These are phyloP conservation scores for Syrmaticus mikado DNA, from an alignment of 2,113 vertebrate genomes.

Conservation along the genomic window DNA sequence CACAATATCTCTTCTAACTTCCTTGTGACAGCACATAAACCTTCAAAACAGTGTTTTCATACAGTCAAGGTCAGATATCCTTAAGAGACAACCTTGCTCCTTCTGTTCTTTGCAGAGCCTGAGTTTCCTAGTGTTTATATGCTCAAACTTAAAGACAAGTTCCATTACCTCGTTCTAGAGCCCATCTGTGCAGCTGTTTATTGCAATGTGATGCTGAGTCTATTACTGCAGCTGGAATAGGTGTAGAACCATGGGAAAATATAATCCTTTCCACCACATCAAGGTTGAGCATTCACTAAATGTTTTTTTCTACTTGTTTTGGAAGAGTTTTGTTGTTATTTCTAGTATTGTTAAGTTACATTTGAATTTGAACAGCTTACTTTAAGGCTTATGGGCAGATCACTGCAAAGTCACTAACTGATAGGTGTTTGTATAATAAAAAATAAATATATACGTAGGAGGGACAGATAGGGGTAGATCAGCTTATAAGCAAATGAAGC, in stretches of 20 bases:
- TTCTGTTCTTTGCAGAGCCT: background rate
- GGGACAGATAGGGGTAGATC: background rate
- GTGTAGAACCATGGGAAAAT: background rate
- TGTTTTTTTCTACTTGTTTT: background rate
- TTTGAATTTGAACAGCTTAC: background rate
- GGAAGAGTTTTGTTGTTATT: background rate
- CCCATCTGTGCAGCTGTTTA: background rate
- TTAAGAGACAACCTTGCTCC: background rate
- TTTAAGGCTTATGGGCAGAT: background rate
- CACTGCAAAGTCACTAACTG: background rate
- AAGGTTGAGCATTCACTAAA: background rate
- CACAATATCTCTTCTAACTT: background rate
- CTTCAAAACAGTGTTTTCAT: background rate
- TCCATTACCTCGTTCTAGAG: background rate
- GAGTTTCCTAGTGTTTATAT: background rate
- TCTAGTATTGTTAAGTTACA: background rate
- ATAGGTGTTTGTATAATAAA: background rate
- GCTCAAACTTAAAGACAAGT: background rate
- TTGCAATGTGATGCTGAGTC: background rate
- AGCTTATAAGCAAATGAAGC: background rate
- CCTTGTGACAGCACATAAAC: background rate
- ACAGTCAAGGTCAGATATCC: accelerated
- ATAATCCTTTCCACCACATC: background rate
- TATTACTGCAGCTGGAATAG: background rate
- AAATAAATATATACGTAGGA: background rate